Evolutionary conservation across 2,113 vertebrate genomes (phyloP), one percentile per base, ranked within the genome.

Genomic region (Dicentrarchus labrax): DNA sequence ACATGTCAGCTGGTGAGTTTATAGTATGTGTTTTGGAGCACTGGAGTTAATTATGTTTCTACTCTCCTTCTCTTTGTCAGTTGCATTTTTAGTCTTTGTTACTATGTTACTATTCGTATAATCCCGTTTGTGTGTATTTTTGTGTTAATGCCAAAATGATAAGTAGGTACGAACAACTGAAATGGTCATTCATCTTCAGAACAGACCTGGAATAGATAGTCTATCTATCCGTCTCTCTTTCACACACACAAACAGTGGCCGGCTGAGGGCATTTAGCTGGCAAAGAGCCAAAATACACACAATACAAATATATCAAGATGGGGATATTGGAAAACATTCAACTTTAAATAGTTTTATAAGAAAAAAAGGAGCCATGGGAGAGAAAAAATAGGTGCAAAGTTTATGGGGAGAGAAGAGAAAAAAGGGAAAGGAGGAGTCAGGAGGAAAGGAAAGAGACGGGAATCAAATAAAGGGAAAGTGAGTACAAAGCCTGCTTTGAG

Each of bases 401-500:
- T 78, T 43, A 48, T 36, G 38, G 6, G 24, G 8, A 78, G 21
- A 39, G 15, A 56, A 50, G 47, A 73, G 61, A 51, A 59, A 66
- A 83, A 76, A 24, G 30, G 24, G 47, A 64, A 76, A 73, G 57
- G 24, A 53, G 47, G 6, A 45, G 54, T 53, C 57, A 64, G 62
- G 47, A 64, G 51, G 59, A 74, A 62, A 79, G 50, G 50, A 66
- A 59, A 68, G 38, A 65, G 38, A 65, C 22, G 43, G 21, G 69
- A 53, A n/a, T 71, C 47, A 76, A 74, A 85, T 56, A 67, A 84
- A 68, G 38, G 21, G n/a, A 15, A 51, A 62, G 47, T 48, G 60
- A 80, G 48, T 17, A 86, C 87, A 91, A 86, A 87, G 84, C 72
- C 48, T 36, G 60, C 87, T 88, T 90, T 89, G 81, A 86, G 66